Evolutionary conservation across 2,797 vertebrate species (phyloP), one percentile per base, ranked within the genome.

Genomic region (Numenius phaeopus): DNA sequence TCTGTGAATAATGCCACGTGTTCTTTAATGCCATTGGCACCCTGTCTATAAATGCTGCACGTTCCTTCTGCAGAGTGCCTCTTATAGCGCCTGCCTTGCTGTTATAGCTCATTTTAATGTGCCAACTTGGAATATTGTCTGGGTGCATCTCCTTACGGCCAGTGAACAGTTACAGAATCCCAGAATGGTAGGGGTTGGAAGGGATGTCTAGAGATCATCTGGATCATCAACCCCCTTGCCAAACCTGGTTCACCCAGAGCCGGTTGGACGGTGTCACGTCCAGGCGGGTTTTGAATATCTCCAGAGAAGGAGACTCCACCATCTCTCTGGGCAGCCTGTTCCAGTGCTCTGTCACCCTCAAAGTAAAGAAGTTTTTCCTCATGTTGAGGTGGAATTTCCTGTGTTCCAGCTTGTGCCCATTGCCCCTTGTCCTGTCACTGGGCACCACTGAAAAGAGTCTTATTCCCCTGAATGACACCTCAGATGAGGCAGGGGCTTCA

Each of bases 51-150:
- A 37, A 7, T 0, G 11, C 44, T 8, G 29, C 49, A 7, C 11
- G 0, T 15, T 65, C 58, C 52, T 49, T 20, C 62, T 24, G 54
- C 52, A 12, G 49, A 6, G 22, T 7, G 44, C 22, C 11, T 79
- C 52, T 5, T 3, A 15, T 1, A 32, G 66, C 0, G 0, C 59
- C 18, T 59, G 76, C 44, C 52, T n/a, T 4, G 65, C 57, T 55
- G 32, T 27, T 39, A 34, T 0, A 20, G 30, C 14, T 75, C 39
- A 1, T 8, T 32, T 15, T n/a, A 66, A 1, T 11, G 23, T 6
- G 66, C 55, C 70, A 27, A 3, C 14, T 2, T 12, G 58, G 49
- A 19, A 4, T 1, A 14, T 1, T 2, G 5, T 8, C 70, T 8
- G n/a, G 12, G 29, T 54, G 18, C 20, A 5, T 10, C 4, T 8